Base-by-base conservation (phyloP, 2,888 invertebrate species). In the Epistrophe grossulariae region DNA sequence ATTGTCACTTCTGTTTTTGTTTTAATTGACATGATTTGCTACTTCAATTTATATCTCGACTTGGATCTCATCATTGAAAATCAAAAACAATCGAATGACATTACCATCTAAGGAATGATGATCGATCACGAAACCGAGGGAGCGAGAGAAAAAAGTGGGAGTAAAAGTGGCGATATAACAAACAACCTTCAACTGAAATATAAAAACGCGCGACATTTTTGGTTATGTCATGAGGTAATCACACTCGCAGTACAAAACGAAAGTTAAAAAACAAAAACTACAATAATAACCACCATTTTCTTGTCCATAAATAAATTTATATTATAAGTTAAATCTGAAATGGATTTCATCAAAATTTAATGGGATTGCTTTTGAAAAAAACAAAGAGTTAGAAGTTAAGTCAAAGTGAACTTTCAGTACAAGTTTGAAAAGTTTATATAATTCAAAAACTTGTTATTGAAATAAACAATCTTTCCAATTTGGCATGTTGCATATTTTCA, bases 181-280 rank as follows among this genome's bases (percentile, higher is more conserved):
- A 79, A 52, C 55, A 85, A 81, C 84, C 84, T 85, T 85, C 81
- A 80, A 64, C 62, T 57, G 62, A 40, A 57, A 59, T 13, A 59
- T 11, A 35, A n/a, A n/a, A 55, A 40, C 50, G 6, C 45, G 62
- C 45, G 57, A 71, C 76, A 52, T 64, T 79, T 85, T 85, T 73
- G 78, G 82, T 78, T 74, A 71, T 74, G 78, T 82, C 64, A 78
- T 85, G 78, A 78, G 73, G 73, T 81, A 85, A 78, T 81, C 78
- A 64, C 73, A 70, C 48, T 57, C 24, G 7, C 35, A 19, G 48
- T 45, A 50, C 70, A 70, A 76, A 84, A 31, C 76, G 84, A 80
- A 84, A 84, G 79, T 74, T 19, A 62, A 35, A 28, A 55, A 28
- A 9, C n/a, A 55, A 8, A 28, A 24, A 52, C 10, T n/a, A n/a